Percentiles rank a stretch among this genome's conserved stretches.
phyloP scores from a whole-genome alignment of 2,113 vertebrate genomes.

The Salvator merianae region DNA sequence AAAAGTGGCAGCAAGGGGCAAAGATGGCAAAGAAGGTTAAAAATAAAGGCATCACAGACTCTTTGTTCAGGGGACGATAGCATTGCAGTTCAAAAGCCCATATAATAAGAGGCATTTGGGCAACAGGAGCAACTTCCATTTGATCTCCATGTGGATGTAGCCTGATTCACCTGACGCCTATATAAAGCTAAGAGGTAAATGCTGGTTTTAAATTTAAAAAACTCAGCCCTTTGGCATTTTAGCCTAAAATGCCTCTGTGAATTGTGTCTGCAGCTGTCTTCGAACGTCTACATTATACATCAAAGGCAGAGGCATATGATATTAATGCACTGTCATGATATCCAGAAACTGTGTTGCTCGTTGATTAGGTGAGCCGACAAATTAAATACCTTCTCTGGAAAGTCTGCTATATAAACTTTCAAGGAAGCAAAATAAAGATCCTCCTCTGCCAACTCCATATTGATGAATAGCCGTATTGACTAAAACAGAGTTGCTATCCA shows the following conservation, averaged over 20 bases:
- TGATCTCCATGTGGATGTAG: too few relatives aligned
- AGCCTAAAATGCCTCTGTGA: neutral
- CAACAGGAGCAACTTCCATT: too few relatives aligned
- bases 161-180: too few relatives aligned
- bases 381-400: conserved; percentile 65
- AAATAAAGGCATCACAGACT: too few relatives aligned
- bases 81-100: too few relatives aligned
- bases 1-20: too few relatives aligned
- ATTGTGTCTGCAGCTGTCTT: conserved; percentile 27
- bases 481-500: conserved; percentile 34
- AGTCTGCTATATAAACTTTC: conserved; percentile 41
- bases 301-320: conserved; percentile 51
- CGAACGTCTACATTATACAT: conserved; percentile 22
- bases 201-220: conserved; percentile 11
- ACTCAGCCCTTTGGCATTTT: conserved; percentile 1
- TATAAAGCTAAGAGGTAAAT: too few relatives aligned
- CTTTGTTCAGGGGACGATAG: too few relatives aligned
- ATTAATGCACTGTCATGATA: conserved; percentile 71
- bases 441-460: conserved; percentile 50
- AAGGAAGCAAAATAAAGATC: conserved; percentile 1
- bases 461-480: conserved; percentile 64
- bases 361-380: conserved; percentile 71
- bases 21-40: too few relatives aligned
- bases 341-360: conserved; percentile 59
- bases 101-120: too few relatives aligned